Evolutionary conservation across 1,140 invertebrate species (phyloP), one percentile per base, ranked within the genome.

Genomic region (Aphidius gifuensis): DNA sequence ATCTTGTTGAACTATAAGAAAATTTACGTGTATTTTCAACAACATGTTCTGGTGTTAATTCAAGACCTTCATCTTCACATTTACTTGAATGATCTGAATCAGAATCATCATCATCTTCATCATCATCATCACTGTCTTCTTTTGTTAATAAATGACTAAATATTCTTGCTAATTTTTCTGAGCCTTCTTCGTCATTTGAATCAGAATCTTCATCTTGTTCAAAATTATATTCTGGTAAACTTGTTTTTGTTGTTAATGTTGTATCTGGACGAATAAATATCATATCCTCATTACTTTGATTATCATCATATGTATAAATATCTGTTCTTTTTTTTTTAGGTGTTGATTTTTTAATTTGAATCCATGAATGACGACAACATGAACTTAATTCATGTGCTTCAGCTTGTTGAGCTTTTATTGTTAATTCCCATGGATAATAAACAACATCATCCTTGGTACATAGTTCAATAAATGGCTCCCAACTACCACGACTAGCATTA

Each of bases 381-480:
- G 83, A 81, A 62, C 81, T 80, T 69, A 91, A 84, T 47, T 87
- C 86, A 68, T 86, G 88, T n/a, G 85, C 82, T 78, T 85, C 86
- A 11, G 79, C 84, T 81, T 86, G 78, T 64, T 83, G 21, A 39
- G 54, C 48, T 44, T 9, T 43, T 53, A 91, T 79, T n/a, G 84
- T 75, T 7, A 91, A 75, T 74, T 91, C 88, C 87, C 89, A 92
- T 0, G 90, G 87, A 68, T 85, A 81, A 69, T 90, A 90, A 5
- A 84, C 75, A 61, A 86, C 86, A 70, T 90, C 88, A 53, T 86
- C 82, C 16, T 86, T 81, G 42, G 87, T 84, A 7, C 87, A 84
- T 2, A 91, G 88, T 68, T 93, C 92, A 9, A 93, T 79, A 1
- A 93, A 70, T 1, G 92, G 91, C 71, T 93, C 91, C 92, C 92